Conservation (phyloP, 2,888 invertebrate species). For the Sisyra terminalis region DNA sequence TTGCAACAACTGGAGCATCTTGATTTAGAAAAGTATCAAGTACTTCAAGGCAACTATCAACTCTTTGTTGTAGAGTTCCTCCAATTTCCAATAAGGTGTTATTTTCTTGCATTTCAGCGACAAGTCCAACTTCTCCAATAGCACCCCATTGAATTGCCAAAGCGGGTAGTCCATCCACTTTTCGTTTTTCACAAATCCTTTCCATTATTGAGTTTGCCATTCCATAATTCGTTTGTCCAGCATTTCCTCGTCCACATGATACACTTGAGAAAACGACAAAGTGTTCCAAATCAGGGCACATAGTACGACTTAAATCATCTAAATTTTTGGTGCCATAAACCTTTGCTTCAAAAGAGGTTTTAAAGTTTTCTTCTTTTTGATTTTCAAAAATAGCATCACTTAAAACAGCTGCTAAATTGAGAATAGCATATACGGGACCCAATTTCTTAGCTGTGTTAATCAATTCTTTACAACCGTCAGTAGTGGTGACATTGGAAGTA, state of each 20-base stretch:
- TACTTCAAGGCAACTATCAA: conserved; percentile 41
- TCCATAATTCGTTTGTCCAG: conserved; percentile 83
- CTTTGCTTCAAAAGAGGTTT: conserved; percentile 56
- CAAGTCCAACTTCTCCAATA: conserved; percentile 68
- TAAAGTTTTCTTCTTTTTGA: conserved; percentile 52
- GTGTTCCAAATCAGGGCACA: conserved; percentile 41
- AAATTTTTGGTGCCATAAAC: conserved; percentile 64
- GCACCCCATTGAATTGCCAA: conserved; percentile 89
- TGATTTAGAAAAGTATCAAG: conserved; percentile 56
- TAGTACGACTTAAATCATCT: conserved; percentile 44
- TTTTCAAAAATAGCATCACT: conserved; percentile 63
- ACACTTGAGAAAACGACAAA: conserved; percentile 89
- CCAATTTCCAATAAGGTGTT: conserved; percentile 28
- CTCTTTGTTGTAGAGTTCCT: conserved; percentile 51
- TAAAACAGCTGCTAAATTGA: conserved; percentile 74
- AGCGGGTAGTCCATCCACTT: conserved; percentile 51
- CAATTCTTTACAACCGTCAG: conserved; percentile 51
- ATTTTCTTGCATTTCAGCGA: conserved; percentile 37
- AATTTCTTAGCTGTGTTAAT: conserved; percentile 42
- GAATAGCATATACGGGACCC: conserved; percentile 66
- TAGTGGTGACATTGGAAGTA: conserved; percentile 51
- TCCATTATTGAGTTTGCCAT: conserved; percentile 85
- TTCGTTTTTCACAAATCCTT: conserved; percentile 62
- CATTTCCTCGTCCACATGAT: conserved; percentile 80
- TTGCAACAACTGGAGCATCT: conserved; percentile 47